phyloP scores from a whole-genome alignment of 37 sponge, comb jelly and placozoan genomes.

The Sycon ciliatum region DNA sequence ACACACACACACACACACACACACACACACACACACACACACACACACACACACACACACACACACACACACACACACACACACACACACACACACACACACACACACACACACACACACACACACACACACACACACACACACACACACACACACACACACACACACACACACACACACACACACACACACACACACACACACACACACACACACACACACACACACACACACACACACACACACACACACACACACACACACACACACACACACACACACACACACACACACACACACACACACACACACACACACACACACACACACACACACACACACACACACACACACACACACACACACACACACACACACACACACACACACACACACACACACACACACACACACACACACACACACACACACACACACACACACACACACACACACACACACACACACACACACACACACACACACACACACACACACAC shows the following conservation, averaged over 20 bases:
- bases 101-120: slow-evolving; percentile 5
- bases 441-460: background rate
- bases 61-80: slow-evolving; percentile 5
- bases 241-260: background rate
- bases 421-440: background rate
- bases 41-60: slow-evolving; percentile 5
- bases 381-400: slow-evolving; percentile 1
- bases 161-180: slow-evolving; percentile 5
- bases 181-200: background rate
- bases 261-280: background rate
- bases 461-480: slow-evolving; percentile 5
- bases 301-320: background rate
- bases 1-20: background rate
- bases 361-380: slow-evolving; percentile 5
- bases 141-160: background rate
- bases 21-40: slow-evolving; percentile 1
- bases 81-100: slow-evolving; percentile 5
- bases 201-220: background rate
- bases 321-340: background rate
- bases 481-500: background rate
- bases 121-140: slow-evolving; percentile 5
- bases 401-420: slow-evolving; percentile 1
- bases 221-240: background rate
- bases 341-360: slow-evolving; percentile 1
- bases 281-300: slow-evolving; percentile 5